Evolutionary conservation across 2,797 vertebrate genomes (phyloP).

Genomic region (Pangasius sanitwongsei): DNA sequence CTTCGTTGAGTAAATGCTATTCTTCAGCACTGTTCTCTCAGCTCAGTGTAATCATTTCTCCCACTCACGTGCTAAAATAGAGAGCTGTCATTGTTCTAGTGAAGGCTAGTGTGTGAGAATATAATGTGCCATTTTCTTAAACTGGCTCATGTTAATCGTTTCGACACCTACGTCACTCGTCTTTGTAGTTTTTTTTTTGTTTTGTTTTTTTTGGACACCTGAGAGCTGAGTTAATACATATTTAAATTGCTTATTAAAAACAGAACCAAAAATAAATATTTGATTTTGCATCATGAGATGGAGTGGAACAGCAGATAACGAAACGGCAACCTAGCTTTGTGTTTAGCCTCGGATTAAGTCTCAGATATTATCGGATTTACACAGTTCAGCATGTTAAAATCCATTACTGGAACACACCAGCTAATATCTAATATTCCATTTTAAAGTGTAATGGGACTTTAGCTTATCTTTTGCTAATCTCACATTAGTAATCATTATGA

Average conservation of each 20-base stretch:
- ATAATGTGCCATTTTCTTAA: conserved; percentile 51
- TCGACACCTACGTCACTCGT: conserved; percentile 17
- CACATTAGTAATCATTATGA: neutral
- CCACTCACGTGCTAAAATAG: conserved; percentile 59
- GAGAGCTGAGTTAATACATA: conserved; percentile 54
- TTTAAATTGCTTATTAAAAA: conserved; percentile 58
- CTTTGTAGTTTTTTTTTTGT: neutral
- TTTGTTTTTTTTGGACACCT: conserved; percentile 38
- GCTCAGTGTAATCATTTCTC: conserved; percentile 61
- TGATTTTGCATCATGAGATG: conserved; percentile 14
- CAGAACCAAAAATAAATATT: conserved; percentile 44
- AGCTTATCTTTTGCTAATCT: neutral
- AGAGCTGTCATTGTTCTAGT: conserved; percentile 57
- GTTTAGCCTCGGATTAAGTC: conserved; percentile 21
- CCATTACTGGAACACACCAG: neutral
- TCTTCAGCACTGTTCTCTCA: conserved; percentile 56
- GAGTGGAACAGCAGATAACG: conserved; percentile 30
- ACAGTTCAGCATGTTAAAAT: conserved; percentile 8
- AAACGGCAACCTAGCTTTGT: neutral
- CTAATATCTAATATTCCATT: neutral
- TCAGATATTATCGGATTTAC: conserved; percentile 24
- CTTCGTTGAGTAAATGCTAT: conserved; percentile 62
- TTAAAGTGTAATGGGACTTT: neutral
- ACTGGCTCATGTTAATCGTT: conserved; percentile 50
- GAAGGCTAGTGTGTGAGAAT: conserved; percentile 26